These are phyloP conservation scores for Amblyopsis hoosieri DNA, from an alignment of 2,797 vertebrate species.

Conservation along the genomic window DNA sequence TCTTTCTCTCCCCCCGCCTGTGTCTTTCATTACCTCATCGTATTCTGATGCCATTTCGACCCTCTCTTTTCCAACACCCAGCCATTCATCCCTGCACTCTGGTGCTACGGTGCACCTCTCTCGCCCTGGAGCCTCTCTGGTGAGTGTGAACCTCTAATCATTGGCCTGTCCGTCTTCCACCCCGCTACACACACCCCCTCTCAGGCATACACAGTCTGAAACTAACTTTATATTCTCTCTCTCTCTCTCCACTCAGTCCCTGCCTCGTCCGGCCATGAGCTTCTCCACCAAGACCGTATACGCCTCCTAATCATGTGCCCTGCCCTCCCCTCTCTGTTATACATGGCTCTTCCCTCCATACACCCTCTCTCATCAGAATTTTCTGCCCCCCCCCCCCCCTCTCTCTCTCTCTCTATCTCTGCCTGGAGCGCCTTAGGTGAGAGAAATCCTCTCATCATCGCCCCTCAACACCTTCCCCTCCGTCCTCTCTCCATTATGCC, in stretches of 20 bases:
- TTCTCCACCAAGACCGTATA: conserved; percentile 45
- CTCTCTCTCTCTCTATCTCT: conserved; percentile 25
- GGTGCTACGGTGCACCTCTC: conserved; percentile 22
- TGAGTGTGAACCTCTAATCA: conserved; percentile 61
- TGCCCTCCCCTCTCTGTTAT: neutral
- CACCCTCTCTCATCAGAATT: conserved; percentile 12
- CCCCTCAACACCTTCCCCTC: conserved; percentile 53
- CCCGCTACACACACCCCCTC: conserved; percentile 5
- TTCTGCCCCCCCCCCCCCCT: conserved; percentile 2
- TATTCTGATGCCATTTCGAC: conserved; percentile 6
- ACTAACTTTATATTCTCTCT: conserved; percentile 13
- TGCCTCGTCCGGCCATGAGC: conserved; percentile 41
- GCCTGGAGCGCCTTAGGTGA: conserved; percentile 61
- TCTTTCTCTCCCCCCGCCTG: conserved; percentile 7
- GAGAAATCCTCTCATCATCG: conserved; percentile 62
- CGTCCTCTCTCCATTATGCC: conserved; percentile 50
- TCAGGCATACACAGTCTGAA: neutral
- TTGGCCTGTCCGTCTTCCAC: conserved; percentile 44
- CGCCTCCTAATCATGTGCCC: conserved; percentile 61
- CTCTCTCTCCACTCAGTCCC: conserved; percentile 30
- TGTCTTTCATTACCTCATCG: conserved; percentile 23
- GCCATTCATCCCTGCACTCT: conserved; percentile 16
- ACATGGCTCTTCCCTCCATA: neutral
- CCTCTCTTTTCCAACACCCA: conserved; percentile 12
- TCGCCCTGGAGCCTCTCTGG: conserved; percentile 44